A percentile compares a stretch with the other conserved stretches of the same genome.
phyloP scores from a whole-genome alignment of 2,113 vertebrate species.

The Oryzias woworae region DNA sequence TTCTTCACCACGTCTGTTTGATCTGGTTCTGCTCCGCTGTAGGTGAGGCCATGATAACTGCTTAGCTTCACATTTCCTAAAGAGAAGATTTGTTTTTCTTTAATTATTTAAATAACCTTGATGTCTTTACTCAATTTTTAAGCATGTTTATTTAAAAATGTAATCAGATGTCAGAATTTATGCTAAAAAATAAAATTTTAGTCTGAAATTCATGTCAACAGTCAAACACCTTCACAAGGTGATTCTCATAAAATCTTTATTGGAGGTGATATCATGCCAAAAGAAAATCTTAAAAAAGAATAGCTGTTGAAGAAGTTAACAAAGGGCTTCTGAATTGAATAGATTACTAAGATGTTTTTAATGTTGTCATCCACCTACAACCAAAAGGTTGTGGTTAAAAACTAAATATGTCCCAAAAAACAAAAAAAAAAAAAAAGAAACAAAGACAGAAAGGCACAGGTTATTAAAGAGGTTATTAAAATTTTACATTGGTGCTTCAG shows the following conservation, averaged over 20 bases:
- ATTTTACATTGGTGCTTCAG: constrained; percentile 10
- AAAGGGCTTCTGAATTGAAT: constrained; percentile 19
- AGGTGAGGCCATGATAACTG: too few species aligned
- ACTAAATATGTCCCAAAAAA: constrained; percentile 1
- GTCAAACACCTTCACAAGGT: not conserved
- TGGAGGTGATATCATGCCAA: constrained; percentile 74
- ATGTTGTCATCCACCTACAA: constrained; percentile 18
- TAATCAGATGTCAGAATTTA: too few species aligned
- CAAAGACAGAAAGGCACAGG: not conserved
- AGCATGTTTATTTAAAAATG: too few species aligned
- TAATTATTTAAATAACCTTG: too few species aligned
- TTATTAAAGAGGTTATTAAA: constrained; percentile 11
- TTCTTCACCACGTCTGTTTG: too few species aligned
- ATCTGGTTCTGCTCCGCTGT: too few species aligned
- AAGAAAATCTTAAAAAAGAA: constrained; percentile 43
- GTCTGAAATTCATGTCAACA: not conserved
- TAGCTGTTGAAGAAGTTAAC: constrained; percentile 30
- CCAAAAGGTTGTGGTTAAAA: not conserved
- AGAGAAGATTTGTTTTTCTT: too few species aligned
- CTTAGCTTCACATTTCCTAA: too few species aligned
- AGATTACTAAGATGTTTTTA: constrained; percentile 32
- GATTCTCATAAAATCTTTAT: constrained; percentile 77
- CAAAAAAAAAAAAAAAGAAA: not conserved
- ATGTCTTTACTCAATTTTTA: too few species aligned
- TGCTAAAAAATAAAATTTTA: not conserved